phyloP scores from a whole-genome alignment of 2,797 vertebrate genomes.

The Brachyrhaphis roseni region DNA sequence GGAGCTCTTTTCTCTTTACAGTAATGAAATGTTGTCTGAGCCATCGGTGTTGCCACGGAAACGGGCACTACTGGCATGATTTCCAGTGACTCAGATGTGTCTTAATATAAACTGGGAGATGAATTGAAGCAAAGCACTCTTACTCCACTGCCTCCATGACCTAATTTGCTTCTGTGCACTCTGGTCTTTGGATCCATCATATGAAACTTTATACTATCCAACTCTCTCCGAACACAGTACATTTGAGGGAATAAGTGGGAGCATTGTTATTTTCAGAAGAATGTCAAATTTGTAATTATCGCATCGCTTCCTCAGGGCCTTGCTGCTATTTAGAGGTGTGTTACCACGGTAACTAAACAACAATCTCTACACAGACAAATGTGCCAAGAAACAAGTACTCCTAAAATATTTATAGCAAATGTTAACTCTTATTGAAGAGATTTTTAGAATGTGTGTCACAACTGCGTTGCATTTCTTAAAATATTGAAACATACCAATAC shows the following conservation, averaged over 20 bases:
- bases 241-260: background rate
- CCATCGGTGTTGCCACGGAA: background rate
- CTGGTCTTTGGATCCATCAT: background rate
- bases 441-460: background rate
- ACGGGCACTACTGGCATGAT: constrained; percentile 7
- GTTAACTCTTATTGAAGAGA: background rate
- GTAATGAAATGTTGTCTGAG: constrained; percentile 1
- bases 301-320: background rate
- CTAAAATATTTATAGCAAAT: background rate
- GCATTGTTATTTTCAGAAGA: background rate
- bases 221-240: background rate
- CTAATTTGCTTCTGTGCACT: background rate
- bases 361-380: background rate
- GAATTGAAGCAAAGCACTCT: background rate
- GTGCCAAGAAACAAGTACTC: background rate
- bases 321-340: background rate
- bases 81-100: constrained; percentile 1
- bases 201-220: background rate
- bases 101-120: constrained; percentile 1
- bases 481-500: background rate
- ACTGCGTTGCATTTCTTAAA: background rate
- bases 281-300: background rate
- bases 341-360: constrained; percentile 9
- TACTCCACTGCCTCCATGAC: constrained; percentile 1
- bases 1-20: background rate